These are phyloP conservation scores for Tauraco erythrolophus DNA, from an alignment of 2,113 vertebrate species.

Conservation along the genomic window DNA sequence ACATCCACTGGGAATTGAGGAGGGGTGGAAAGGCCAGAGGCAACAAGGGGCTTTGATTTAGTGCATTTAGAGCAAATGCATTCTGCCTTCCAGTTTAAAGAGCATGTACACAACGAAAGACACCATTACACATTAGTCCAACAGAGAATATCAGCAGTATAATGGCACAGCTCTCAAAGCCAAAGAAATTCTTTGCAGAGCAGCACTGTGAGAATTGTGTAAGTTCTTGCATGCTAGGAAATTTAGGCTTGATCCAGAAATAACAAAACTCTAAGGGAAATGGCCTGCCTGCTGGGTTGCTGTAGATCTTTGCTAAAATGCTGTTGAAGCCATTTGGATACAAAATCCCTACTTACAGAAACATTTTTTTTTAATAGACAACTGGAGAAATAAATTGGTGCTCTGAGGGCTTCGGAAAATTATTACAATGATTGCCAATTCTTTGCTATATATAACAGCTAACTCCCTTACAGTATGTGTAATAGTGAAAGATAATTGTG, in stretches of 20 bases:
- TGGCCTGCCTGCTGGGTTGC: background rate
- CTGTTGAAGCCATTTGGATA: background rate
- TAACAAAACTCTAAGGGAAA: background rate
- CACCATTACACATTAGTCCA: background rate
- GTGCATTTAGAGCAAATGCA: background rate
- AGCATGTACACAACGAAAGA: background rate
- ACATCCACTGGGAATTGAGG: background rate
- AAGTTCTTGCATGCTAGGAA: background rate
- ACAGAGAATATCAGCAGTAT: background rate
- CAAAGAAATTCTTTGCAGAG: conserved; percentile 15
- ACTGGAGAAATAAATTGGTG: background rate
- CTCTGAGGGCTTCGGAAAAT: background rate
- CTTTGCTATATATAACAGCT: background rate
- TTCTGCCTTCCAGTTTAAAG: background rate
- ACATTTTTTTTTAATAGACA: background rate
- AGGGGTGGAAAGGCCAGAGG: background rate
- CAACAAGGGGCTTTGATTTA: background rate
- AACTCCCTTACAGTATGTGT: background rate
- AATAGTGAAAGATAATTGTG: background rate
- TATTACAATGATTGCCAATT: background rate
- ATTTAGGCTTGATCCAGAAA: background rate
- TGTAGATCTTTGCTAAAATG: background rate
- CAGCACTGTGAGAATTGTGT: background rate
- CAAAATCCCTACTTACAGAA: background rate
- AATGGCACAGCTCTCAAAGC: background rate